Evolutionary conservation across 2,113 vertebrate species (phyloP).

Genomic region (Prunella himalayana): DNA sequence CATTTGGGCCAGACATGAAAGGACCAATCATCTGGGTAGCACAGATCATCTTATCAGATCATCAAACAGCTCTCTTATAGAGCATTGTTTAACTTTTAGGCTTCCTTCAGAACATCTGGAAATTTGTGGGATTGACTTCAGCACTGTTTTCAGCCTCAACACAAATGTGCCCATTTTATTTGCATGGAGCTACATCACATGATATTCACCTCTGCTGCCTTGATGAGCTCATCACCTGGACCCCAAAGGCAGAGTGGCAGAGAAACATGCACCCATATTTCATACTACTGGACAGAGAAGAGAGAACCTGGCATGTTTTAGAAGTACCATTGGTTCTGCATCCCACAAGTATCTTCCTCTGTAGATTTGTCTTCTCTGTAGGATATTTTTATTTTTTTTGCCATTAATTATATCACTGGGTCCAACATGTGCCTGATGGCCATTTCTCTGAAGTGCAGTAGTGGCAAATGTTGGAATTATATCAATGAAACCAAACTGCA

Average conservation of each 20-base stretch:
- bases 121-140: neutral
- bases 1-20: neutral
- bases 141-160: neutral
- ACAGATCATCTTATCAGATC: no score
- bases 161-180: neutral
- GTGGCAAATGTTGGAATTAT: neutral
- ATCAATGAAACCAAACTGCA: neutral
- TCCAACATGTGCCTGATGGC: neutral
- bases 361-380: neutral
- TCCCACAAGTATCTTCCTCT: neutral
- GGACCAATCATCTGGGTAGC: neutral
- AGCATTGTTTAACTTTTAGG: neutral
- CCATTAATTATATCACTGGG: neutral
- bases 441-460: neutral
- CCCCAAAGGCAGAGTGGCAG: neutral
- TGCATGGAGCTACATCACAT: neutral
- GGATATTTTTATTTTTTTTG: neutral
- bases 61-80: neutral
- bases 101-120: neutral
- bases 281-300: neutral
- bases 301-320: accelerated
- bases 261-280: neutral
- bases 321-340: neutral
- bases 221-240: neutral
- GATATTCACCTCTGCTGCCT: neutral